Evolutionary conservation across 2,888 invertebrate genomes (phyloP), one percentile per base, ranked within the genome.

Genomic region (Pammene fasciana): DNA sequence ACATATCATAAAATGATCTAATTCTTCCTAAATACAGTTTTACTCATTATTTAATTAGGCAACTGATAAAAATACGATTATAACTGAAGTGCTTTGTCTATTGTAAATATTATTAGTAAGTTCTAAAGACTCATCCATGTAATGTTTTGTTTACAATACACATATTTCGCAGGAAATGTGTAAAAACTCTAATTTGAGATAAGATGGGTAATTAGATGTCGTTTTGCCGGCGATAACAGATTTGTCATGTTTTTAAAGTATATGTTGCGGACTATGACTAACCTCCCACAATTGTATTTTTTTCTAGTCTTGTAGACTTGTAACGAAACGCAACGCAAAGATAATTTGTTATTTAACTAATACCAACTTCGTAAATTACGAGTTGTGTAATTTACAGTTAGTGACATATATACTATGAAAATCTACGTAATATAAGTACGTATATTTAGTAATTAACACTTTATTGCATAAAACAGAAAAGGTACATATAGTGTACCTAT

Each of bases 231-330:
- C 41, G 65, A 70, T 70, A 65, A 65, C 59, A 60, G 60, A 57
- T 64, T 62, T 26, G 59, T 70, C 65, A 65, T 60, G 46, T 70
- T 60, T 60, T 50, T 16, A 65, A 60, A 65, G 26, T 65, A 55
- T 48, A 60, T 46, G 50, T 50, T 68, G 36, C 38, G n/a, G 38
- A 55, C 60, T 34, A 36, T 36, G 38, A 48, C 54, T 36, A 48
- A 57, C 26, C 16, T 67, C 54, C 16, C 18, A 14, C 45, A n/a
- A 26, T 60, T 10, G 59, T 45, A 26, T 60, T 60, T 59, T 50
- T 60, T 60, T n/a, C n/a, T n/a, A n/a, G n/a, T n/a, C n/a, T n/a
- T n/a, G 36, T 16, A 45, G 16, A 45, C 54, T 54, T 45, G 13
- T 45, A 34, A 5, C 8, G 18, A 5, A n/a, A n/a, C 9, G 14